A percentile compares a stretch with the other conserved stretches of the same genome.
Evolutionary conservation across 64 coral and sea anemone species (phyloP).

Genomic region (Trachythela sp.): DNA sequence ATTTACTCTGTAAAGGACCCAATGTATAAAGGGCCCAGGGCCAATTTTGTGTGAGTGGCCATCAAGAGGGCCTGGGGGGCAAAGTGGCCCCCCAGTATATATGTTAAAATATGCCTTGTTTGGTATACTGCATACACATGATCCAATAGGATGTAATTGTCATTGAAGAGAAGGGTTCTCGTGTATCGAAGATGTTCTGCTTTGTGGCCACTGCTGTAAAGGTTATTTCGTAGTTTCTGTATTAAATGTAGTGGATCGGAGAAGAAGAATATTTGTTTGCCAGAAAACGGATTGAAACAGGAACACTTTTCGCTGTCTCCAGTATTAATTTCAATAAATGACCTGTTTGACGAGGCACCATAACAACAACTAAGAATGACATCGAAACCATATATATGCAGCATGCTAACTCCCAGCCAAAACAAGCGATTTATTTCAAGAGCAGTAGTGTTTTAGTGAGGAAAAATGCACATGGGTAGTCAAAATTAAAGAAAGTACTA

Average conservation of each 20-base stretch:
- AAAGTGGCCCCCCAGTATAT: too few relatives aligned
- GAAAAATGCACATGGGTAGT: neutral
- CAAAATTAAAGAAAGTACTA: neutral
- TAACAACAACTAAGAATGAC: neutral
- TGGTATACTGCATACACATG: neutral
- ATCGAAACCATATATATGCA: neutral
- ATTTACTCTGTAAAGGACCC: too few relatives aligned
- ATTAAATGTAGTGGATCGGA: neutral
- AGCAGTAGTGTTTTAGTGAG: neutral
- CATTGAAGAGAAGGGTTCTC: neutral
- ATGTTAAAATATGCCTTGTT: too few relatives aligned
- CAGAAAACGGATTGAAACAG: neutral
- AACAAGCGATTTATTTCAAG: neutral
- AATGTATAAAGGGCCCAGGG: too few relatives aligned
- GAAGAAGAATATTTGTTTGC: neutral
- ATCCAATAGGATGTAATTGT: neutral
- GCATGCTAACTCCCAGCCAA: neutral
- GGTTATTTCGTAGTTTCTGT: too few relatives aligned
- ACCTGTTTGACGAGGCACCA: neutral
- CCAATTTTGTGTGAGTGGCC: too few relatives aligned
- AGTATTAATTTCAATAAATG: too few relatives aligned
- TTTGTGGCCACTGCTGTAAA: constrained; percentile 5
- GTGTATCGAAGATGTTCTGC: neutral
- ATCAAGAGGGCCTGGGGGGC: too few relatives aligned
- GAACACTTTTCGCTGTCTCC: neutral